These are phyloP conservation scores for Abscondita cerata DNA, from an alignment of 2,888 invertebrate species.

Conservation along the genomic window DNA sequence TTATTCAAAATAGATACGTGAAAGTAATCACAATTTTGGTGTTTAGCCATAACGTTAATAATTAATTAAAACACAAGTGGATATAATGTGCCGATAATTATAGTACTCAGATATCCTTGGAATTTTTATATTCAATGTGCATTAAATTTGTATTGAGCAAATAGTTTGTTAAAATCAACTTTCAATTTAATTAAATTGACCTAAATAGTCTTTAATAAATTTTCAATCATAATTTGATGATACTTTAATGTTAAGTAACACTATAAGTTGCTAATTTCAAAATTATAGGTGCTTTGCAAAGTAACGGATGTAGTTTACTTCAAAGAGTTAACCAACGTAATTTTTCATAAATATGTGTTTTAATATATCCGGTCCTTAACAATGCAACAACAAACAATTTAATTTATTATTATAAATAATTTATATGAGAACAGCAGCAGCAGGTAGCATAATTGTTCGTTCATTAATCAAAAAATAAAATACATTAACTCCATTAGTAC, in stretches of 20 bases:
- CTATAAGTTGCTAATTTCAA: constrained; percentile 17
- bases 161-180: background rate
- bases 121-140: background rate
- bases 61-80: constrained; percentile 3
- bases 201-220: background rate
- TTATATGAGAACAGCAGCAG: constrained; percentile 38
- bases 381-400: constrained; percentile 37
- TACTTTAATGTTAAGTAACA: no score
- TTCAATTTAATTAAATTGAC: background rate
- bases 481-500: constrained; percentile 40
- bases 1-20: background rate
- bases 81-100: constrained; percentile 3
- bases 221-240: background rate
- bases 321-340: constrained; percentile 19
- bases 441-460: constrained; percentile 33
- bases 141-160: constrained; percentile 4
- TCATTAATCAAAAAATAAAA: constrained; percentile 41
- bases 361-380: constrained; percentile 35
- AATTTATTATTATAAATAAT: constrained; percentile 40
- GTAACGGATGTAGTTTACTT: constrained; percentile 23
- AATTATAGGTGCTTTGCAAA: constrained; percentile 18
- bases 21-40: constrained; percentile 5
- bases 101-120: background rate
- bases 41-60: background rate
- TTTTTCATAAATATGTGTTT: constrained; percentile 32